Evolutionary conservation across 2,797 vertebrate genomes (phyloP), one percentile per base, ranked within the genome.

Genomic region (Sebastes goodei): DNA sequence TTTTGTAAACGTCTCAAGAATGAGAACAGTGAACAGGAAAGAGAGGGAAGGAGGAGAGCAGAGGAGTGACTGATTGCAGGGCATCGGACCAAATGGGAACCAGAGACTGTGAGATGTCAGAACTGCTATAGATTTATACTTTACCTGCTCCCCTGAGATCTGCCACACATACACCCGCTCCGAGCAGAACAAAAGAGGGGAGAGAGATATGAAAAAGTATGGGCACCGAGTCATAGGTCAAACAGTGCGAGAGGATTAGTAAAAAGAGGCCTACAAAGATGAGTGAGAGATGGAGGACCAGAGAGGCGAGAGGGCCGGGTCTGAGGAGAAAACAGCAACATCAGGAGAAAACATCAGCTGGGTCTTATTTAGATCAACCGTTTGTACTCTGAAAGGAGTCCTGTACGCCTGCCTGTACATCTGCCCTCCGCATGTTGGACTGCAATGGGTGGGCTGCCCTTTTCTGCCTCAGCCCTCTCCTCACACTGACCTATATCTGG

Each of bases 391-490:
- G 69, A 82, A 76, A 84, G 59, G 52, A 90, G 81, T 64, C 64
- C 71, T 55, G 38, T 64, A 74, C 46, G 7, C 71, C 65, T 52
- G 66, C 62, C 74, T 74, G 55, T 92, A 93, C 93, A 95, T 94
- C 93, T 95, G 93, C 91, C 91, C 85, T 84, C 90, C 94, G 78
- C 92, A 94, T 93, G 93, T 93, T 90, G 75, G 84, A 80, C 80
- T 85, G 57, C 57, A 63, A 84, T 93, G 91, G 93, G 92, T 93
- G 91, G 91, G 90, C 93, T 93, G 80, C 85, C 82, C 74, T 78
- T 76, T 74, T 71, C 77, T 86, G 75, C 74, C 70, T 84, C 61
- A 82, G 67, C 81, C 78, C 76, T 78, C 69, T 82, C 23, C 76
- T 88, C 74, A 78, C 30, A 27, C 71, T 78, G 64, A 56, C 69